Evolutionary conservation across 2,888 invertebrate genomes (phyloP).

Genomic region (Parelbella ahira): DNA sequence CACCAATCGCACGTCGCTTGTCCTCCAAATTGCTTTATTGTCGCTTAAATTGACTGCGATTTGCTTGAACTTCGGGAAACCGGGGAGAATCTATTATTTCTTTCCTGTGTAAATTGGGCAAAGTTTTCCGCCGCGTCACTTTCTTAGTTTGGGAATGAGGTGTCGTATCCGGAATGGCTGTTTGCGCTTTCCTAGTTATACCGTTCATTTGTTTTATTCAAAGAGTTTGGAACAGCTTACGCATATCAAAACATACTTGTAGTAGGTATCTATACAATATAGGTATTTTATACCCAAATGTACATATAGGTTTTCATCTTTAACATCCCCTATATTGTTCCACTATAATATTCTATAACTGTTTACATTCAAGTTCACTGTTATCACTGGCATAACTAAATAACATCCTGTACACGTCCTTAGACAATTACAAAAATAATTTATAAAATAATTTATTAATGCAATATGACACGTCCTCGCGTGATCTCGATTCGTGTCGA

Average conservation of each 20-base stretch:
- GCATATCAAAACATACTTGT: background rate
- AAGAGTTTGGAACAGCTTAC: too few relatives aligned
- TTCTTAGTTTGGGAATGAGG: conserved; percentile 12
- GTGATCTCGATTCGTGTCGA: conserved; percentile 9
- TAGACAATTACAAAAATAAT: too few relatives aligned
- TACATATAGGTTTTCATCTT: too few relatives aligned
- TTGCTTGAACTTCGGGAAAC: conserved; percentile 15
- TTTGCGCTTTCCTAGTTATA: conserved; percentile 15
- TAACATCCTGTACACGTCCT: too few relatives aligned
- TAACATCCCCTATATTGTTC: too few relatives aligned
- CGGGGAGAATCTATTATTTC: conserved; percentile 18
- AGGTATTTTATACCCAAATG: too few relatives aligned
- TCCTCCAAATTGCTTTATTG: conserved; percentile 42
- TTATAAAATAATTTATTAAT: too few relatives aligned
- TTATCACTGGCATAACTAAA: too few relatives aligned
- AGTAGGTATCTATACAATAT: too few relatives aligned
- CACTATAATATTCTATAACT: too few relatives aligned
- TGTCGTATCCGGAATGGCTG: conserved; percentile 11
- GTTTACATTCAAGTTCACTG: too few relatives aligned
- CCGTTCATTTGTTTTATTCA: conserved; percentile 2
- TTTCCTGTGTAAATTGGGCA: conserved; percentile 17
- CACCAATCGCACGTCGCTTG: conserved; percentile 34
- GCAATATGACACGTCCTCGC: too few relatives aligned
- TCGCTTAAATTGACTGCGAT: conserved; percentile 32
- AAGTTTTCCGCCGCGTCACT: conserved; percentile 21